phyloP scores from a whole-genome alignment of 2,888 invertebrate species.

The Noctua janthina region DNA sequence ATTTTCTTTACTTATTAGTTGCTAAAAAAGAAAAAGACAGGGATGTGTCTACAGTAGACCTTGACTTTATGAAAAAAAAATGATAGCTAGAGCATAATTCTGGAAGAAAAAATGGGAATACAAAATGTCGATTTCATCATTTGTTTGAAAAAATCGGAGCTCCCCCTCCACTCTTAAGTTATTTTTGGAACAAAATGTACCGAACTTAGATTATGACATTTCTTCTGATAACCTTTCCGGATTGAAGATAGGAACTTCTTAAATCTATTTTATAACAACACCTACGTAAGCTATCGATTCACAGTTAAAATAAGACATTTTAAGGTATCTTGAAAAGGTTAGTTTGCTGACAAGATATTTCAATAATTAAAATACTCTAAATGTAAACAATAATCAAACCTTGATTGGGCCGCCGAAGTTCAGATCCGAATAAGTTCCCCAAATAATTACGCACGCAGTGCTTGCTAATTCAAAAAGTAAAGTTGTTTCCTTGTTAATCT shows the following conservation, averaged over 20 bases:
- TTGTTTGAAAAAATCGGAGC: too few species aligned
- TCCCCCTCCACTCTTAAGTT: too few species aligned
- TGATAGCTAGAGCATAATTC: too few species aligned
- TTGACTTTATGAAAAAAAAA: too few species aligned
- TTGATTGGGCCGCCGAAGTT: conserved; percentile 13
- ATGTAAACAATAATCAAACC: not conserved
- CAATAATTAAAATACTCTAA: conserved; percentile 6
- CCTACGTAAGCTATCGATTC: not conserved
- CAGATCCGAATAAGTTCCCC: conserved; percentile 7
- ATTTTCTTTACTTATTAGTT: too few species aligned
- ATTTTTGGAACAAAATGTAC: not conserved
- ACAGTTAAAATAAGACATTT: not conserved
- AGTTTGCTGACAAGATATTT: not conserved
- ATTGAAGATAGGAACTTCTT: not conserved
- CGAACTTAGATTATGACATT: not conserved
- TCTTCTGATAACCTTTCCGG: not conserved
- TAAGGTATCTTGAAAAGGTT: not conserved
- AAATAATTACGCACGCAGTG: conserved; percentile 30
- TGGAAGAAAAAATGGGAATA: too few species aligned
- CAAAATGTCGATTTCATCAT: too few species aligned
- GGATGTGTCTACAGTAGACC: too few species aligned
- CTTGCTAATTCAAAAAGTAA: conserved; percentile 24
- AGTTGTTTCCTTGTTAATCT: conserved; percentile 32
- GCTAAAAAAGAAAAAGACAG: too few species aligned
- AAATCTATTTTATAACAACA: not conserved